Evolutionary conservation across 2,888 invertebrate species (phyloP).

Genomic region (Cantharis rufa): DNA sequence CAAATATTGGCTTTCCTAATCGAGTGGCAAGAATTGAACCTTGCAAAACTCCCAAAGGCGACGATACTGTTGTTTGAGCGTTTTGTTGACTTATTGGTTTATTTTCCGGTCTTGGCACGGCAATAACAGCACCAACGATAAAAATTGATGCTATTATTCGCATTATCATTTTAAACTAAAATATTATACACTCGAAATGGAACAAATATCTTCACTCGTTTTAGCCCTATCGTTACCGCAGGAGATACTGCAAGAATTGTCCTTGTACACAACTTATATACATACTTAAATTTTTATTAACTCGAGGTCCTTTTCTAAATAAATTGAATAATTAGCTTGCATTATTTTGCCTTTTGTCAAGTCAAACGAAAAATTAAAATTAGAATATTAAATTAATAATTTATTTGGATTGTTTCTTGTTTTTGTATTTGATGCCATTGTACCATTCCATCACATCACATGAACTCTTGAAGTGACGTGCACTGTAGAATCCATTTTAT

Average conservation of each 20-base stretch:
- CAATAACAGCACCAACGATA: slow-evolving; percentile 24
- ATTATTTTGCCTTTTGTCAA: background rate
- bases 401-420: background rate
- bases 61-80: slow-evolving; percentile 33
- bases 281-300: background rate
- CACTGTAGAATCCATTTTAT: background rate
- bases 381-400: background rate
- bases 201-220: slow-evolving; percentile 1
- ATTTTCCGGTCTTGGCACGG: slow-evolving; percentile 30
- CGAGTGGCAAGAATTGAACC: slow-evolving; percentile 37
- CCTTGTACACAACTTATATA: background rate
- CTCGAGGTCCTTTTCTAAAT: slow-evolving; percentile 6
- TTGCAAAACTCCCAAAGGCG: slow-evolving; percentile 38
- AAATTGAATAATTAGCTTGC: slow-evolving; percentile 20
- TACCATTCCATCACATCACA: background rate
- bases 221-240: background rate
- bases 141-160: slow-evolving; percentile 13
- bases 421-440: background rate
- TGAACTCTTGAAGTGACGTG: background rate
- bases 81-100: slow-evolving; percentile 36
- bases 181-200: background rate
- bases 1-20: slow-evolving; percentile 39
- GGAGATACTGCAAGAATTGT: background rate
- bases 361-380: background rate
- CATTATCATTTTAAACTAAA: slow-evolving; percentile 12